Conservation (phyloP, 1,140 invertebrate species). For the Rhizoglyphus robini region DNA sequence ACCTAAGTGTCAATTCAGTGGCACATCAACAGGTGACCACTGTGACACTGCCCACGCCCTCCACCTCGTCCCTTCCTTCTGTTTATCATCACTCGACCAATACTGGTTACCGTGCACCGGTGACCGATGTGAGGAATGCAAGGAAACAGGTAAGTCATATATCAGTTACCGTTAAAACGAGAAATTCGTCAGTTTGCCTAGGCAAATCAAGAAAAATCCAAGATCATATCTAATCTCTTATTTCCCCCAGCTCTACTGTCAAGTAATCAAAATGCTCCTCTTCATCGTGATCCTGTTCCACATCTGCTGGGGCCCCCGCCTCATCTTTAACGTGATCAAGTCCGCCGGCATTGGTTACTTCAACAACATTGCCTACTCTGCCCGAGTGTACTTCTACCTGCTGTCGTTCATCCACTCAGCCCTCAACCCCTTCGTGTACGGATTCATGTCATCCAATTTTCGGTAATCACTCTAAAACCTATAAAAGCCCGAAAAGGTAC, state of each 20-base stretch:
- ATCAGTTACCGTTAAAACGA: constrained; percentile 36
- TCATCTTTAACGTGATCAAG: constrained; percentile 45
- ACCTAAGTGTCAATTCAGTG: too few species aligned
- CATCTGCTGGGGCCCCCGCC: constrained; percentile 50
- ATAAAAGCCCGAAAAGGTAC: too few species aligned
- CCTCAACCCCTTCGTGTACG: constrained; percentile 56
- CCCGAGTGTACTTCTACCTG: constrained; percentile 41
- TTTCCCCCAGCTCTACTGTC: constrained; percentile 21
- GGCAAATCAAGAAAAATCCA: constrained; percentile 52
- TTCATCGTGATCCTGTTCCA: constrained; percentile 53
- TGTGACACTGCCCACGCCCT: too few species aligned
- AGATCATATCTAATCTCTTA: neutral
- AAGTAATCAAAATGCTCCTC: constrained; percentile 57
- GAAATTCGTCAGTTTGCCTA: constrained; percentile 49
- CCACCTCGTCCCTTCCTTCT: too few species aligned
- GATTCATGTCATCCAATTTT: constrained; percentile 64
- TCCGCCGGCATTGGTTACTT: constrained; percentile 49
- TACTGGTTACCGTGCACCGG: constrained; percentile 1
- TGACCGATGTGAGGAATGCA: constrained; percentile 18
- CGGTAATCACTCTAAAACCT: too few species aligned
- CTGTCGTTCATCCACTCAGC: constrained; percentile 17
- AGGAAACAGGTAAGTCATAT: constrained; percentile 10
- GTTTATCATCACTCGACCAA: neutral
- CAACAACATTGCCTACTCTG: constrained; percentile 51
- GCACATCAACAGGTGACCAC: too few species aligned